Percentiles rank a stretch among this genome's conserved stretches.
Evolutionary conservation across 2,888 invertebrate genomes (phyloP).

Genomic region (Crepidodera aurea): DNA sequence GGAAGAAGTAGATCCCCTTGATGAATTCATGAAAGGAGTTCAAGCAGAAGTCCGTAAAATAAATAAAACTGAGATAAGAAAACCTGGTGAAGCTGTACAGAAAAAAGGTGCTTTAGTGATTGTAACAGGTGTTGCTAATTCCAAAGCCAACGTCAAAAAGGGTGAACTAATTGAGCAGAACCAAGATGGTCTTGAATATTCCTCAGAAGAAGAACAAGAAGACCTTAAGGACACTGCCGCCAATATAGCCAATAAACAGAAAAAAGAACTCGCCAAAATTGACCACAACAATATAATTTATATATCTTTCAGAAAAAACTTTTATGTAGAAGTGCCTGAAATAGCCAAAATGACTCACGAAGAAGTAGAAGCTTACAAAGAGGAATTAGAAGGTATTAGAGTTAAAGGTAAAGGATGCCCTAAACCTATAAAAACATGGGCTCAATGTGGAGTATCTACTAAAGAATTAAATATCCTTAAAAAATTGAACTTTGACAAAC

Average conservation of each 20-base stretch:
- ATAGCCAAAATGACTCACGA: constrained; percentile 89
- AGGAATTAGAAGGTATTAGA: constrained; percentile 92
- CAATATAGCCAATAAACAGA: constrained; percentile 87
- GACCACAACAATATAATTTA: constrained; percentile 90
- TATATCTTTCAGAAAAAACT: constrained; percentile 82
- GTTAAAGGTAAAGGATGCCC: constrained; percentile 98
- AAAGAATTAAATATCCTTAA: constrained; percentile 93
- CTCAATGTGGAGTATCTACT: constrained; percentile 96
- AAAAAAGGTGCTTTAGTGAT: constrained; percentile 77
- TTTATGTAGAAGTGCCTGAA: constrained; percentile 98
- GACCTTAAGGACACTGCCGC: constrained; percentile 92
- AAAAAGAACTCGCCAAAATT: constrained; percentile 92
- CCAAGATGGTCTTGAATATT: constrained; percentile 96
- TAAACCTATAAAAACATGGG: constrained; percentile 95
- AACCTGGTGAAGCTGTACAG: constrained; percentile 56
- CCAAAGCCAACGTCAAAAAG: constrained; percentile 80
- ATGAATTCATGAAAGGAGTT: constrained; percentile 95
- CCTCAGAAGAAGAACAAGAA: constrained; percentile 95
- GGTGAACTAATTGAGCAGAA: constrained; percentile 99
- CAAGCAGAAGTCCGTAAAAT: constrained; percentile 84
- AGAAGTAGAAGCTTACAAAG: constrained; percentile 84
- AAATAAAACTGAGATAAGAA: constrained; percentile 72
- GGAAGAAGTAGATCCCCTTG: constrained; percentile 93
- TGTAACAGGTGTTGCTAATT: constrained; percentile 72
- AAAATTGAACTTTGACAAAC: constrained; percentile 91